Conservation (phyloP, 2,888 invertebrate species). For the Elmis aenea region DNA sequence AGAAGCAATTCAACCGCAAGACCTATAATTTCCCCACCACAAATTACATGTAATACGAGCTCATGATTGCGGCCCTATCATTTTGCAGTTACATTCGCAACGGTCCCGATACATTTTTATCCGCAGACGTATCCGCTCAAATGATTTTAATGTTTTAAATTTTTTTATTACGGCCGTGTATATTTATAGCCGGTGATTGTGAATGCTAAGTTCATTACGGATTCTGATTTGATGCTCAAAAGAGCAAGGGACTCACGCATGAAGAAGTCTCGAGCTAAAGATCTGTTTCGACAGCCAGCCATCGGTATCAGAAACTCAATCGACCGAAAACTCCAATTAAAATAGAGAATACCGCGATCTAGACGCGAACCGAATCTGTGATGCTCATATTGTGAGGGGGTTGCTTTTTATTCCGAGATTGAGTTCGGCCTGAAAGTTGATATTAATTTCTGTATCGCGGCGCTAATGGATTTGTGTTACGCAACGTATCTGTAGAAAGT, state of each 20-base stretch:
- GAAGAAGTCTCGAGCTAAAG: conserved; percentile 26
- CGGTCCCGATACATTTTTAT: no score
- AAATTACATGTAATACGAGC: conserved; percentile 7
- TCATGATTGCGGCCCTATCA: conserved; percentile 8
- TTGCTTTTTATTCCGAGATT: conserved; percentile 11
- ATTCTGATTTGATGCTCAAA: conserved; percentile 24
- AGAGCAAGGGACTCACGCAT: conserved; percentile 30
- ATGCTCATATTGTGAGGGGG: conserved; percentile 11
- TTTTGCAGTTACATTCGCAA: conserved; percentile 3
- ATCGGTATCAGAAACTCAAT: conserved; percentile 35
- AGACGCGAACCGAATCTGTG: conserved; percentile 14
- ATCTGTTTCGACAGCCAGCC: conserved; percentile 36
- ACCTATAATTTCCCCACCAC: conserved; percentile 12
- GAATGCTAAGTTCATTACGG: conserved; percentile 21
- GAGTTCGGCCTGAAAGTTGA: no score
- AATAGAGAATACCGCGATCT: conserved; percentile 17
- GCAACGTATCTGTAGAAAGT: no score
- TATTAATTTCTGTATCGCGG: no score
- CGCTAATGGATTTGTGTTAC: no score
- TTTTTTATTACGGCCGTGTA: no score
- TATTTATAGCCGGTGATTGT: conserved; percentile 7
- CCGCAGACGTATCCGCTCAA: not conserved
- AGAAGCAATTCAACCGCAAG: not conserved
- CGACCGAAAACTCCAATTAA: conserved; percentile 42
- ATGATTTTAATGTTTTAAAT: not conserved